Conservation (phyloP, 2,797 vertebrate species). For the Rhyacichthys aspro region DNA sequence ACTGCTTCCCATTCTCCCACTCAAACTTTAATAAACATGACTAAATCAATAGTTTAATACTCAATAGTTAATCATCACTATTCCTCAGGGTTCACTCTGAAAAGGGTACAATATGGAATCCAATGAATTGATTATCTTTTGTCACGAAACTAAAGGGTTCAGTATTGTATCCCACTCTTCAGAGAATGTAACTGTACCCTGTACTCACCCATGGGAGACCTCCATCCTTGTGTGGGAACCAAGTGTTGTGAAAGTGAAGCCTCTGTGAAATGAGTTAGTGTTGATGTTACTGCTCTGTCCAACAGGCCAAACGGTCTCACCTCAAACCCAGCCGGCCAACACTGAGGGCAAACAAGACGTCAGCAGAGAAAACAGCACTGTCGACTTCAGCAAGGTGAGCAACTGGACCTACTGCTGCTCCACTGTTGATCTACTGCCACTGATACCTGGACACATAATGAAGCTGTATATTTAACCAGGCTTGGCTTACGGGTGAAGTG, state of each 20-base stretch:
- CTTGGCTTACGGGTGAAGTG: slow-evolving; percentile 60
- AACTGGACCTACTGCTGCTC: slow-evolving; percentile 44
- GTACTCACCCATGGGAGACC: slow-evolving; percentile 33
- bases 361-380: slow-evolving; percentile 97
- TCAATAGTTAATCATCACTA: no score
- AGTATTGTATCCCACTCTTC: slow-evolving; percentile 41
- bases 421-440: slow-evolving; percentile 53
- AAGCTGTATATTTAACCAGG: slow-evolving; percentile 58
- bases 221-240: slow-evolving; percentile 48
- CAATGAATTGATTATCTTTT: slow-evolving; percentile 21
- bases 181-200: slow-evolving; percentile 46
- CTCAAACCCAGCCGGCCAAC: slow-evolving; percentile 89
- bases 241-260: slow-evolving; percentile 14
- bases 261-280: slow-evolving; percentile 28
- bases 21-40: neutral
- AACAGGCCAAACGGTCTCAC: slow-evolving; percentile 93
- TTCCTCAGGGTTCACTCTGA: slow-evolving; percentile 22
- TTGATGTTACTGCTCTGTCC: slow-evolving; percentile 41
- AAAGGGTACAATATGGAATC: slow-evolving; percentile 29
- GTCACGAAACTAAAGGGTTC: slow-evolving; percentile 28
- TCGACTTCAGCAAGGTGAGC: slow-evolving; percentile 98
- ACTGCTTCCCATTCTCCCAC: slow-evolving; percentile 21
- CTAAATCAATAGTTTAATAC: neutral
- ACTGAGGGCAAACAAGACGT: slow-evolving; percentile 91
- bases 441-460: slow-evolving; percentile 47